phyloP scores from a whole-genome alignment of 2,888 invertebrate species.

The Apomyelois bistriatella region DNA sequence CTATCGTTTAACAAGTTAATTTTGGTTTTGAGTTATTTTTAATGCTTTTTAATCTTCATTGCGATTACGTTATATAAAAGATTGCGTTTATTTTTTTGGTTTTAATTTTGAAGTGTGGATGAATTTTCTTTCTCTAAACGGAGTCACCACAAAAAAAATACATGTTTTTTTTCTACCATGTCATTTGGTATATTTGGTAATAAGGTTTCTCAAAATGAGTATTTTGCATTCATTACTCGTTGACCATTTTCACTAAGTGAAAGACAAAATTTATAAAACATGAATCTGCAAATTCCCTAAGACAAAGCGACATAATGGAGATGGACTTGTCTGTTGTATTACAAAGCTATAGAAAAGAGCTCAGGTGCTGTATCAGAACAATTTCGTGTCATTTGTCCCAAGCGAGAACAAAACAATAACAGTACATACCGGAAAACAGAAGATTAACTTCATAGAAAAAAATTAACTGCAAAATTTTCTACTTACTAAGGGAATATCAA shows the following conservation, averaged over 20 bases:
- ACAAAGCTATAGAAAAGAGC: conserved; percentile 21
- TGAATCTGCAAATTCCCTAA: neutral
- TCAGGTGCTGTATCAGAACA: conserved; percentile 57
- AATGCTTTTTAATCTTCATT: neutral
- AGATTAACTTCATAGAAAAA: neutral
- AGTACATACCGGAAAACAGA: neutral
- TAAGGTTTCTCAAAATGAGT: no score
- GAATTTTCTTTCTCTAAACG: no score
- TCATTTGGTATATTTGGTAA: no score
- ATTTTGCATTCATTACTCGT: no score
- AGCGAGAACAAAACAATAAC: conserved; percentile 10
- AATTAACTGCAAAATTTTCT: no score
- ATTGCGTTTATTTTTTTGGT: no score
- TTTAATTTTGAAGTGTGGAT: no score
- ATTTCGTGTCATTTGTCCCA: conserved; percentile 39
- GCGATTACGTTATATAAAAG: no score
- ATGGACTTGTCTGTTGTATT: conserved; percentile 9
- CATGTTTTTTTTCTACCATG: no score
- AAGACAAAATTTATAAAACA: neutral
- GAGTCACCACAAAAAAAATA: no score
- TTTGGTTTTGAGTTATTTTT: neutral
- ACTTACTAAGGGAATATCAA: no score
- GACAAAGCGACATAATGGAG: neutral
- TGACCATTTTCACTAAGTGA: no score
- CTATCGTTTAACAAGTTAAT: conserved; percentile 5